Evolutionary conservation across 1,140 invertebrate species (phyloP).

Genomic region (Bombus turneri): DNA sequence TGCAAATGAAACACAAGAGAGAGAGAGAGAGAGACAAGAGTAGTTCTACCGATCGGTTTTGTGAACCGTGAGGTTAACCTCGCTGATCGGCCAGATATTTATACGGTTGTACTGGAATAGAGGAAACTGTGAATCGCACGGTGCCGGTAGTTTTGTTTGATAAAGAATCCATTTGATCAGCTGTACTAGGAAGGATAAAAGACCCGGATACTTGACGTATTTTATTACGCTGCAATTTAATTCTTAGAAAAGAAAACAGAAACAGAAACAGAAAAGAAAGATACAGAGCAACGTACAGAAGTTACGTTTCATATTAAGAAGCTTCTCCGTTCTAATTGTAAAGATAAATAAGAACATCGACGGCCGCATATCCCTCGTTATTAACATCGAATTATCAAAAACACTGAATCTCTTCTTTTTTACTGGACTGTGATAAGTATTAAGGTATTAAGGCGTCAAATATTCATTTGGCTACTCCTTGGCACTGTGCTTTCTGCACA

Average conservation of each 20-base stretch:
- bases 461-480: not conserved
- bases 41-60: slow-evolving; percentile 8
- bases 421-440: not conserved
- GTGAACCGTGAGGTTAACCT: not conserved
- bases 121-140: not conserved
- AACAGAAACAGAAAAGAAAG: too few species aligned
- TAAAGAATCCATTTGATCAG: not conserved
- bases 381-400: too few species aligned
- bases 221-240: too few species aligned
- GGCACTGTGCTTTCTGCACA: slow-evolving; percentile 10
- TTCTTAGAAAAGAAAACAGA: too few species aligned
- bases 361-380: too few species aligned
- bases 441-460: not conserved
- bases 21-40: not conserved
- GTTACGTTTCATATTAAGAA: too few species aligned
- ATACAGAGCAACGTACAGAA: too few species aligned
- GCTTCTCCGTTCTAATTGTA: too few species aligned
- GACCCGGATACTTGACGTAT: not conserved
- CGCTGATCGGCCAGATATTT: not conserved
- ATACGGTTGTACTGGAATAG: not conserved
- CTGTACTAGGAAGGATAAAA: not conserved
- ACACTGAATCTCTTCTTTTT: not conserved
- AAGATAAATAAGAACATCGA: too few species aligned
- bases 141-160: not conserved
- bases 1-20: not conserved